These are phyloP conservation scores for Tolmerus cingulatus DNA, from an alignment of 2,888 invertebrate genomes.

Conservation along the genomic window DNA sequence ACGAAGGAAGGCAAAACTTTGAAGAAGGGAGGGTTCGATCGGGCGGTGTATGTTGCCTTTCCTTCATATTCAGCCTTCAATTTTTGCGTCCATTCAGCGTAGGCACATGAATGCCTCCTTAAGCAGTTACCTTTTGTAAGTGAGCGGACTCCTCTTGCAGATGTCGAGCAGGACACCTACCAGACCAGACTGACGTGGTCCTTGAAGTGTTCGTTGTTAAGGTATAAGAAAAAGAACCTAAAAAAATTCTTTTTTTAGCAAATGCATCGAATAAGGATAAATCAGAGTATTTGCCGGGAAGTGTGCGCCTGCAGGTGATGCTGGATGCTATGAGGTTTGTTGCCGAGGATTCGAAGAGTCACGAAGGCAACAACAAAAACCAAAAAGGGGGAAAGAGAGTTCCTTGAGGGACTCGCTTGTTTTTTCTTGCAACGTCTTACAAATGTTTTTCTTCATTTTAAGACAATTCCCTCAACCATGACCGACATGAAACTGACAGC, in stretches of 20 bases:
- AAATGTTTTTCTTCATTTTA: neutral
- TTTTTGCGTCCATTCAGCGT: neutral
- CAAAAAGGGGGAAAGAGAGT: neutral
- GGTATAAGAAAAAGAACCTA: neutral
- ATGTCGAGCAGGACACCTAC: neutral
- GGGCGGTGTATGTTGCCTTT: neutral
- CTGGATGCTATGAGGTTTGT: neutral
- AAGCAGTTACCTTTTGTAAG: neutral
- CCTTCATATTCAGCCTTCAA: neutral
- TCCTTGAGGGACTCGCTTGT: neutral
- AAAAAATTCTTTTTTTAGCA: neutral
- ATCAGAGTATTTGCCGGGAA: neutral
- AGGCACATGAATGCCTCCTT: neutral
- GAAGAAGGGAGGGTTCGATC: neutral
- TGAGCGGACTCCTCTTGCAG: neutral
- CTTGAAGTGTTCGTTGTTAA: neutral
- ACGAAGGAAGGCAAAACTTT: neutral
- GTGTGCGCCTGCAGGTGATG: neutral
- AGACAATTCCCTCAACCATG: neutral
- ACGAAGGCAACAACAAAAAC: neutral
- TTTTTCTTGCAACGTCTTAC: neutral
- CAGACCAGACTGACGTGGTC: neutral
- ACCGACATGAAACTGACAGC: constrained; percentile 2
- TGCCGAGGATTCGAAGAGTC: neutral
- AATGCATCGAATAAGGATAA: neutral